Evolutionary conservation across 2,113 vertebrate genomes (phyloP), one percentile per base, ranked within the genome.

Genomic region (Dolichotis patagonum): DNA sequence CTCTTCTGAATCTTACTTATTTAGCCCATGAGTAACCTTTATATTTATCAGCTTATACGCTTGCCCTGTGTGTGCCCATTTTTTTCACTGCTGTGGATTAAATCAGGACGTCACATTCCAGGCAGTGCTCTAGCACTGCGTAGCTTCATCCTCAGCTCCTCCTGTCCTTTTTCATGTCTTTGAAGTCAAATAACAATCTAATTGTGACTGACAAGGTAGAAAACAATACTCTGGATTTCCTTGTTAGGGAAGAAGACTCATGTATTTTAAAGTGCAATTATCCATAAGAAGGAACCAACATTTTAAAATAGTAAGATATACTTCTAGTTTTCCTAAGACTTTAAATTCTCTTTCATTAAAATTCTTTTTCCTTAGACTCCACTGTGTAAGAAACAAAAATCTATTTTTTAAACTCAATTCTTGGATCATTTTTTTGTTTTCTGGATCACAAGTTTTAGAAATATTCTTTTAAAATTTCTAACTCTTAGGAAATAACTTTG

Each of bases 341-440:
- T 92, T 46, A 30, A 85, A 35, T 4, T 26, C 62, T 90, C 67
- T 83, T 63, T 87, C 46, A 60, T 85, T 67, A 73, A 95, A 85
- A 54, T 32, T 52, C 1, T 80, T 90, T 85, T 38, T 16, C 13
- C 13, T 43, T n/a, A 90, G 90, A n/a, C 28, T 62, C 28, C 0
- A 92, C 17, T 20, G 95, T 30, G 77, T 83, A 82, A 81, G 35
- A 93, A 60, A 60, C 35, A 85, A 94, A 77, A 85, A 63, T 73
- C 3, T 2, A n/a, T 11, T 41, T 80, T 46, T 81, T 77, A 80
- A 41, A 54, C 12, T 81, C 43, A 46, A 20, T 91, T 65, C 46
- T 91, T 92, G 91, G 52, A 82, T 67, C 22, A 78, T 19, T 85
- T 35, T 87, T 63, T 93, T 84, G 49, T 52, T 91, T 86, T 85